Evolutionary conservation across 2,797 vertebrate genomes (phyloP), one percentile per base, ranked within the genome.

Genomic region (Phyllotis vaccarum): DNA sequence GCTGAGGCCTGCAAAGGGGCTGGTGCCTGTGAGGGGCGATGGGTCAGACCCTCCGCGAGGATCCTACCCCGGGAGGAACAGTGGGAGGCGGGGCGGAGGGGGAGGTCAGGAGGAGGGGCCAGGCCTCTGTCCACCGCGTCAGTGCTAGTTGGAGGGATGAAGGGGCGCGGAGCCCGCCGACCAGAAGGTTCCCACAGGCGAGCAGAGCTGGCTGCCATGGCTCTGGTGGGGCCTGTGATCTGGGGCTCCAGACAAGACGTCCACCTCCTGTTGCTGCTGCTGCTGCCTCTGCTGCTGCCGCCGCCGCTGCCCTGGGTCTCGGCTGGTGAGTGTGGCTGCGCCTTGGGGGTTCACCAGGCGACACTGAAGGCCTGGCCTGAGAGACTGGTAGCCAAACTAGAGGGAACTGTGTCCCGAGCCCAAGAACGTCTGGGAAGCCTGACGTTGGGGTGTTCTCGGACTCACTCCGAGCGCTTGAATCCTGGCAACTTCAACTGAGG

Each of bases 91-190:
- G 80, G 62, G 49, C 56, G 22, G n/a, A 31, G 46, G 62, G 70
- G 37, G 70, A 62, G 64, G 52, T 34, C 16, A 31, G 86, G 14
- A 79, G 95, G 97, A 31, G 91, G 95, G 97, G 97, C 96, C 40
- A 92, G 96, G 97, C 97, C 97, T 98, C 97, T 98, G 97, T 98
- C 97, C 97, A 97, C 43, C 0, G 97, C 97, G 93, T 97, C 97
- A 98, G 97, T 98, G 97, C 97, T 97, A 97, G 86, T 97, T 95
- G 94, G 97, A 96, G 97, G 91, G 96, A 97, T 37, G 94, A 80
- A 95, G 97, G 93, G 96, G 90, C 93, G 92, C 60, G 21, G 90
- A 94, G 90, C 88, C 70, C 13, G 95, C 86, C 88, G 0, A 93
- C 86, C 95, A n/a, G 81, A 95, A 52, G 7, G 89, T 94, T 97